Base-by-base conservation (phyloP, 2,888 invertebrate genomes). In the Meloe dianella region DNA sequence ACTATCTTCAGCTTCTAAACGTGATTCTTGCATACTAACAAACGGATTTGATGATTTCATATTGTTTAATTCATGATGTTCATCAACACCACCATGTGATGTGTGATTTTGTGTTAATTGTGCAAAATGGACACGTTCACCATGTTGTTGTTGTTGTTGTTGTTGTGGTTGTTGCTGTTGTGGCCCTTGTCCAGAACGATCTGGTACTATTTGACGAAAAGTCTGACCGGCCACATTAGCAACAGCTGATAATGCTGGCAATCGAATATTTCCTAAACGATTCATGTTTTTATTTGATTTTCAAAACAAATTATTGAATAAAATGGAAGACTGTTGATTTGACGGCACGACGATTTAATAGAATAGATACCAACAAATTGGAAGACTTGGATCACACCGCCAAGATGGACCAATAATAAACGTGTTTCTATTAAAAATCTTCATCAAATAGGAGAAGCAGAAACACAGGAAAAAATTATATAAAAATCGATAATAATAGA, bases 211-310 rank as follows among this genome's bases (percentile, higher is more conserved):
- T 80, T 94, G 92, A 76, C 92, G 88, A 59, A 93, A 88, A 22
- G 93, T 92, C 84, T 94, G 94, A 89, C 92, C 90, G 27, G 93
- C 92, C 72, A 94, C 94, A 80, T 92, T 92, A 78, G 93, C 81
- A 54, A 92, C 90, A 80, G 93, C 93, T 80, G 89, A 89, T 70
- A 93, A 79, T 41, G 93, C 91, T 59, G 93, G 91, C 76, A 94
- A 81, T 78, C 88, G 88, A 74, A 90, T 87, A 68, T 88, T 87
- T 41, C 89, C 87, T 66, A 91, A 86, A 79, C 88, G 86, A 76
- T 90, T 86, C 90, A 90, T 90, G 75, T 75, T 70, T 35, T 35
- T 68, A 59, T 32, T 38, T 38, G 12, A 12, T 64, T 2, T 27
- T 27, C n/a, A n/a, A n/a, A 59, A 27, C 10, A 24, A 17, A n/a